Evolutionary conservation across 2,113 vertebrate genomes (phyloP).

Genomic region (Irena cyanogastra): DNA sequence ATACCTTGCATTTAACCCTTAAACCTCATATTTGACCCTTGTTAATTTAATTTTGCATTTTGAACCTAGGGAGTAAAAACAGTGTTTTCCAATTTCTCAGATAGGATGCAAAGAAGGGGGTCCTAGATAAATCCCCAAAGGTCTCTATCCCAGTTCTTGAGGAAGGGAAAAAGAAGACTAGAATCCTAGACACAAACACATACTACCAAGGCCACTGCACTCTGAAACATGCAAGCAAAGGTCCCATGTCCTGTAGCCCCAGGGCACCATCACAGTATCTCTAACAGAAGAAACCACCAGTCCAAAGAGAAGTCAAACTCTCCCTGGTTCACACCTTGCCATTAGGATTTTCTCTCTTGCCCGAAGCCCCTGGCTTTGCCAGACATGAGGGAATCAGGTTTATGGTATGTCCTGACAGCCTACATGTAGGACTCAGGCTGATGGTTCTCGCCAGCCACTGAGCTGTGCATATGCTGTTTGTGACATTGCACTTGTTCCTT

Average conservation of each 20-base stretch:
- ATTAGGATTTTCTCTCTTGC: background rate
- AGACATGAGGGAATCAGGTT: background rate
- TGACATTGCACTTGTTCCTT: background rate
- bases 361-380: background rate
- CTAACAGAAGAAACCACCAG: background rate
- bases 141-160: background rate
- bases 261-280: background rate
- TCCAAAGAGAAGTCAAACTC: background rate
- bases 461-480: background rate
- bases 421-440: background rate
- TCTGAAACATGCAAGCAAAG: background rate
- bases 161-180: background rate
- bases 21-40: background rate
- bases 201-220: rapidly evolving
- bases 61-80: background rate
- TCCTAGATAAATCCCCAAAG: background rate
- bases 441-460: background rate
- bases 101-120: background rate
- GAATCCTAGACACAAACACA: background rate
- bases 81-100: background rate
- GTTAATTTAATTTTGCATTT: background rate
- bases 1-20: background rate
- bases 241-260: background rate
- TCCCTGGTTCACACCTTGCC: background rate
- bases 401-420: background rate